Evolutionary conservation across 2,113 vertebrate species (phyloP), one percentile per base, ranked within the genome.

Genomic region (Notechis scutatus): DNA sequence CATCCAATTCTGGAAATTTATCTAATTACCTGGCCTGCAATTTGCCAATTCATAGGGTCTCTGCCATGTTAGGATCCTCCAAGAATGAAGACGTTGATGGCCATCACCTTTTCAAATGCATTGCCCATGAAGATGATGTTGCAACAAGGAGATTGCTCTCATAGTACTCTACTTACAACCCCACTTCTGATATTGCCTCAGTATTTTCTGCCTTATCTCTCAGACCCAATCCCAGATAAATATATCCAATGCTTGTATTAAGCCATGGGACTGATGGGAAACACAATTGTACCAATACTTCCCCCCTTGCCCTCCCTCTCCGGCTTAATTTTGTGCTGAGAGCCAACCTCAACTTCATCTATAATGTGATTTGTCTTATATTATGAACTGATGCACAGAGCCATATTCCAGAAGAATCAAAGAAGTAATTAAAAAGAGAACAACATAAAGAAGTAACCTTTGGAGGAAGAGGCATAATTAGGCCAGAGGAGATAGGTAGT

Each of bases 391-490:
- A 94, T 96, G 90, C 93, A 95, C 94, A 96, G 85, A 0, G 64
- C 0, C 0, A 94, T 89, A 54, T 0, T 69, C 56, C 74, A 92
- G 0, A 91, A 95, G 94, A 96, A 91, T 5, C 91, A 94, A 94
- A 91, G 39, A 91, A 93, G 34, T 20, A 39, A 81, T 88, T 91
- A 94, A 88, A 45, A 57, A 94, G 74, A 57, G 11, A 56, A 0
- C 94, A 93, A 91, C 91, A 86, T 87, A 87, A 94, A 96, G 89
- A 96, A 95, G 93, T 93, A 85, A 94, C 94, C 92, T 95, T 94
- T 94, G 86, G 90, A 90, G 93, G 91, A 91, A 50, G 94, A 94
- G 91, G 95, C 91, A 93, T 95, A 96, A 96, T 96, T 96, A 92
- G 92, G 81, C 92, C 50, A 92, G 91, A 90, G 94, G 91, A 94